These are phyloP conservation scores for Halcyon leucocephala DNA, from an alignment of 2,797 vertebrate species.

Conservation along the genomic window DNA sequence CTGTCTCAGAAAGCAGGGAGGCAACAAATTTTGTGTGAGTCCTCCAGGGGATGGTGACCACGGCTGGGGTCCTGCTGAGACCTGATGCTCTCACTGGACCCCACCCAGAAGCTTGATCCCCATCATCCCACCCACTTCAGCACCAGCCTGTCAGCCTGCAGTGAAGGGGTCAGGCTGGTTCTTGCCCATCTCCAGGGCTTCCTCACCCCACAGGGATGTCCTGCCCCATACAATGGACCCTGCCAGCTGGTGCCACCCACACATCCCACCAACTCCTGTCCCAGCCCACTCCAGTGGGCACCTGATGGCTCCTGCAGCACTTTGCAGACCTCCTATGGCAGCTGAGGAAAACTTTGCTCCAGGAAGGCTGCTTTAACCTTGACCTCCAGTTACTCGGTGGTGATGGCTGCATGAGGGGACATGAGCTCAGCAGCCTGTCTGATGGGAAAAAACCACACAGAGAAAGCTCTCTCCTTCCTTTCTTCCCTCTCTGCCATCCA, in stretches of 20 bases:
- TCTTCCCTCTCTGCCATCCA: slow-evolving; percentile 35
- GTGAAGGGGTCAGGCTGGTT: not conserved
- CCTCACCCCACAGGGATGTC: not conserved
- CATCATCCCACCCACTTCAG: not conserved
- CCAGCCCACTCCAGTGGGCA: not conserved
- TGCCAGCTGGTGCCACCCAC: not conserved
- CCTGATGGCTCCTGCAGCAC: not conserved
- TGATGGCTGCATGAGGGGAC: slow-evolving; percentile 39
- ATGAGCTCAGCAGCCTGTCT: slow-evolving; percentile 39
- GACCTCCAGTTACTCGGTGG: slow-evolving; percentile 28
- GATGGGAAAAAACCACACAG: not conserved
- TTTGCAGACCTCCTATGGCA: not conserved
- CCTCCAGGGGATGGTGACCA: not conserved
- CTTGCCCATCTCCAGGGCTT: not conserved
- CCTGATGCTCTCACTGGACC: rapidly evolving
- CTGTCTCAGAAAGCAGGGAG: not conserved
- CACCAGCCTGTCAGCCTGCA: not conserved
- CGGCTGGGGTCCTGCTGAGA: not conserved
- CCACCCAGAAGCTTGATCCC: not conserved
- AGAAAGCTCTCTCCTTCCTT: slow-evolving; percentile 23
- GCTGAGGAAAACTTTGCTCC: not conserved
- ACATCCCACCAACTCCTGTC: not conserved
- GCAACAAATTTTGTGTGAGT: not conserved
- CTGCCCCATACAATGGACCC: not conserved
- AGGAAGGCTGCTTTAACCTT: slow-evolving; percentile 8